These are phyloP conservation scores for Melopsittacus undulatus DNA, from an alignment of 2,797 vertebrate genomes.

Conservation along the genomic window DNA sequence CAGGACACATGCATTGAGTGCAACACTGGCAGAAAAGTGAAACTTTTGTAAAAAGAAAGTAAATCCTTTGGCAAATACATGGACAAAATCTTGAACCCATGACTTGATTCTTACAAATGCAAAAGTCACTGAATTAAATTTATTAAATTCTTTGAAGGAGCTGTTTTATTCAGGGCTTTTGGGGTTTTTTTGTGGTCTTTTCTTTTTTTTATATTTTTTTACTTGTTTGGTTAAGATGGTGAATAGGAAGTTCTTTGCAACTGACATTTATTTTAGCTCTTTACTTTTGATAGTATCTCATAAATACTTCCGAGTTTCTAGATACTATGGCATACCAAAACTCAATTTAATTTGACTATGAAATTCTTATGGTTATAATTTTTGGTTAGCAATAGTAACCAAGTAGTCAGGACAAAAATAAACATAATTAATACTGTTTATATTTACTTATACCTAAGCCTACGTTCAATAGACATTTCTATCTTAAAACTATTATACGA, in stretches of 20 bases:
- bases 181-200: too few relatives aligned
- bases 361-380: not conserved
- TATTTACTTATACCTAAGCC: not conserved
- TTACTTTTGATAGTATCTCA: not conserved
- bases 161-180: not conserved
- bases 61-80: not conserved
- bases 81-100: not conserved
- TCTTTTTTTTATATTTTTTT: not conserved
- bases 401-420: not conserved
- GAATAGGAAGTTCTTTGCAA: not conserved
- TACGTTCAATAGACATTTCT: not conserved
- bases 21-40: not conserved
- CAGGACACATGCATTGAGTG: not conserved
- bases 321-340: not conserved
- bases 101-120: not conserved
- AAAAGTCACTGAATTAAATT: not conserved
- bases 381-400: not conserved
- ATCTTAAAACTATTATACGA: not conserved
- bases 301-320: not conserved
- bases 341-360: not conserved
- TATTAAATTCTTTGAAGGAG: not conserved
- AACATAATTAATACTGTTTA: not conserved
- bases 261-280: not conserved
- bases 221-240: not conserved
- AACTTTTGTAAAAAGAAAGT: not conserved